Percentiles rank a stretch among this genome's conserved stretches.
phyloP scores from a whole-genome alignment of 2,797 vertebrate genomes.

The Spinus olivaceus region DNA sequence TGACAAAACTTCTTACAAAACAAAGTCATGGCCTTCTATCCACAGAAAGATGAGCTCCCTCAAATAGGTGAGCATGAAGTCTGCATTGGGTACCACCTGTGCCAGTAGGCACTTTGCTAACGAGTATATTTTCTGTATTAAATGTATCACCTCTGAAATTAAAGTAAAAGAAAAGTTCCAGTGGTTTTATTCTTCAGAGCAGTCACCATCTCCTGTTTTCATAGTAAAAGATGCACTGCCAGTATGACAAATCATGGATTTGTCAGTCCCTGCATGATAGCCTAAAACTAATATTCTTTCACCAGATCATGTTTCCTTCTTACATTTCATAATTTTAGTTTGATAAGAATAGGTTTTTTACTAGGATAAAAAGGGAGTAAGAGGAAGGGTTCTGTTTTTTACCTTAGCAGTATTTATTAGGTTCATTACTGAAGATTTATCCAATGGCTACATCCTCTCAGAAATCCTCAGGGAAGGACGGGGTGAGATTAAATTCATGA shows the following conservation, averaged over 20 bases:
- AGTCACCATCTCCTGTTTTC: background rate
- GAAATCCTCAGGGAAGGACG: background rate
- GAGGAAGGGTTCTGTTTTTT: background rate
- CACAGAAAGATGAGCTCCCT: background rate
- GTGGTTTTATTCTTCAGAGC: background rate
- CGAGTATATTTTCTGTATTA: background rate
- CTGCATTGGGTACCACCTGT: background rate
- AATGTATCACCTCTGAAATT: constrained; percentile 12
- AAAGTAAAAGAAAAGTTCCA: constrained; percentile 2
- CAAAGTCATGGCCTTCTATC: background rate
- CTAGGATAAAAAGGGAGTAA: background rate
- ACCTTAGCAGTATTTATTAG: background rate
- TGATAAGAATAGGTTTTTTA: background rate
- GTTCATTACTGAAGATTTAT: background rate
- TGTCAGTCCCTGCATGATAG: background rate
- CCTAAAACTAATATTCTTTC: constrained; percentile 46
- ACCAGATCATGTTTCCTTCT: background rate
- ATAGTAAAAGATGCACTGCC: background rate
- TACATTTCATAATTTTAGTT: background rate
- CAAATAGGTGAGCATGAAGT: background rate
- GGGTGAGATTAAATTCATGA: background rate
- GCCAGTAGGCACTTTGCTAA: background rate
- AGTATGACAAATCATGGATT: constrained; percentile 12
- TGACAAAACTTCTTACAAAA: background rate
- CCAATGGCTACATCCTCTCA: background rate